phyloP scores from a whole-genome alignment of 2,113 vertebrate genomes.

The Marmota flaviventris region DNA sequence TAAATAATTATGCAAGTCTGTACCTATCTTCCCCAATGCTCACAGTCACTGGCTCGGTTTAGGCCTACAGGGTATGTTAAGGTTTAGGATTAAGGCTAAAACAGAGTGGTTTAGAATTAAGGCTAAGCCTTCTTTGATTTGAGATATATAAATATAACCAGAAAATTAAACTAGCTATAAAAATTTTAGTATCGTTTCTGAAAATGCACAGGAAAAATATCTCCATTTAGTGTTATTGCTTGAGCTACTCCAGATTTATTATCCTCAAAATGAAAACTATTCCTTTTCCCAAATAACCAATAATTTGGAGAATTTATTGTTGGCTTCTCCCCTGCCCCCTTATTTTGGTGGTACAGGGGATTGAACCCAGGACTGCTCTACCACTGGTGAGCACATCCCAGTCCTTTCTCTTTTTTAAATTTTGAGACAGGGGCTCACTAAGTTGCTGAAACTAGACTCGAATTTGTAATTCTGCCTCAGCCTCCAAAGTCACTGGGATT shows the following conservation, averaged over 20 bases:
- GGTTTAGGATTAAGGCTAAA: not conserved
- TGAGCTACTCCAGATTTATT: constrained; percentile 19
- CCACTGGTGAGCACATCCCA: not conserved
- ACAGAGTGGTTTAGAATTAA: not conserved
- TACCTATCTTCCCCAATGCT: not conserved
- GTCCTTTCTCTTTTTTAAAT: not conserved
- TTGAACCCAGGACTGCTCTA: not conserved
- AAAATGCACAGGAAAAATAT: not conserved
- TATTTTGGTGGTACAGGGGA: not conserved
- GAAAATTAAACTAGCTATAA: constrained; percentile 5
- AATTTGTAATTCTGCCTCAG: not conserved
- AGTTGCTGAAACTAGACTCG: not conserved
- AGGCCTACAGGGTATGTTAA: not conserved
- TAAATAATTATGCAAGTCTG: not conserved
- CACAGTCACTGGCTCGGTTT: not conserved
- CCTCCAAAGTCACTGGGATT: not conserved
- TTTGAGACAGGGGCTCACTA: not conserved
- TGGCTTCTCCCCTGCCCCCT: no score
- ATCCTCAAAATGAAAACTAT: not conserved
- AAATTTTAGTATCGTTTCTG: constrained; percentile 12
- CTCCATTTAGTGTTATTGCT: constrained; percentile 28
- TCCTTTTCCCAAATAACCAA: constrained; percentile 38
- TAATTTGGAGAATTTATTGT: not conserved
- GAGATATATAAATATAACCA: not conserved
- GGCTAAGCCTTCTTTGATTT: not conserved